phyloP scores from a whole-genome alignment of 2,113 vertebrate genomes.

The Chaenocephalus aceratus region DNA sequence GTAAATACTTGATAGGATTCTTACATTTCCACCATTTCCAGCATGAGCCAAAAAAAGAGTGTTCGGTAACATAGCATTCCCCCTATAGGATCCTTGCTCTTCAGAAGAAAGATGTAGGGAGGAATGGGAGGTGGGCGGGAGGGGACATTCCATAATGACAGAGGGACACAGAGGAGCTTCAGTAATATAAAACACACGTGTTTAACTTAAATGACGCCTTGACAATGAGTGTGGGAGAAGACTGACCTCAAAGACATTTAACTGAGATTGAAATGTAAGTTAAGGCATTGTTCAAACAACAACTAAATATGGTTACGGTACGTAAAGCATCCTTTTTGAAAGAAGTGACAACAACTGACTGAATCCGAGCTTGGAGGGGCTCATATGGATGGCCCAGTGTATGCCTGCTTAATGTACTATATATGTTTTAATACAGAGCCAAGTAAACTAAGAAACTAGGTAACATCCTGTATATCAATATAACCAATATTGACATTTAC shows the following conservation, averaged over 20 bases:
- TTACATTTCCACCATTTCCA: slow-evolving; percentile 4
- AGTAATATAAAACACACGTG: slow-evolving; percentile 4
- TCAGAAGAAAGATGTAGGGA: slow-evolving; percentile 19
- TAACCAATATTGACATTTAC: too few relatives aligned
- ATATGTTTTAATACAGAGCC: too few relatives aligned
- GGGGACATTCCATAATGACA: slow-evolving; percentile 55
- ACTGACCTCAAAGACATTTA: background rate
- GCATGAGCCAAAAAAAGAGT: background rate
- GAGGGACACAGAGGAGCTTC: slow-evolving; percentile 35
- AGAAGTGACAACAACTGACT: background rate
- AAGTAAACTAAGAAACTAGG: too few relatives aligned
- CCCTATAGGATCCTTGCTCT: slow-evolving; percentile 21
- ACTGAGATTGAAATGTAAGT: background rate
- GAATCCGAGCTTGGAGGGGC: background rate
- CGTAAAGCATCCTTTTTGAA: background rate
- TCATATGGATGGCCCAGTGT: too few relatives aligned
- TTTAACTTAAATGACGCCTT: background rate
- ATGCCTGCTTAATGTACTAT: too few relatives aligned
- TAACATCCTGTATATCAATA: too few relatives aligned
- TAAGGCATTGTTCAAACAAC: background rate
- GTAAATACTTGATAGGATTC: background rate
- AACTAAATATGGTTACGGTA: background rate
- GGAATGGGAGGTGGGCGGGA: slow-evolving; percentile 23
- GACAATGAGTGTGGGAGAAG: background rate
- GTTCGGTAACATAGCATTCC: slow-evolving; percentile 21